Base-by-base conservation (phyloP, 92 coral and sea anemone genomes). In the Actinernus sp. region DNA sequence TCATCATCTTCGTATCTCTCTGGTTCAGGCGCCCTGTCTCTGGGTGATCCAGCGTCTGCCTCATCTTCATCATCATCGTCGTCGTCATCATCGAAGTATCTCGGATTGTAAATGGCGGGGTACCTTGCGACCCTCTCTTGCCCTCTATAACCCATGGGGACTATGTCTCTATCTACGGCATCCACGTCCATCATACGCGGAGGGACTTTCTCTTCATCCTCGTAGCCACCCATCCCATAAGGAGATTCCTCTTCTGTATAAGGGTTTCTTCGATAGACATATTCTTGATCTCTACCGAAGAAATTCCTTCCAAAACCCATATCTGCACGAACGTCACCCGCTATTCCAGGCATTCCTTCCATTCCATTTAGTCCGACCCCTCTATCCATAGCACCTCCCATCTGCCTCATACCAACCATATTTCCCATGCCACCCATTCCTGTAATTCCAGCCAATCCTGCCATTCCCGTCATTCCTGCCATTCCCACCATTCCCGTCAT, bases 81-180 rank as follows among this genome's bases (percentile, higher is more conserved):
- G 4, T 87, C 89, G 2, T 76, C 89, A 37, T 87, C 67, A 57
- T 68, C 85, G 17, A 65, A 79, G 34, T 58, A 41, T 21, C 76
- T 76, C 29, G 67, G 81, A 26, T 69, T 65, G 38, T 68, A 82
- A 39, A 65, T 54, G 18, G 63, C 39, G 45, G 68, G 56, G 43
- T 46, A 55, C 27, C 69, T 60, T 24, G 73, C 61, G 17, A 63
- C 32, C 14, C 49, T 26, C 24, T 33, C 65, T n/a, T 86, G 73
- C 14, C 57, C 75, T 18, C 59, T 58, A 31, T 65, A 63, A 25
- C 82, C 87, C 13, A 61, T 38, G 13, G 96, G 96, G 14, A 90
- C 96, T 6, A 58, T 61, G 63, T 90, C 76, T 51, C 96, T 61
- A 1, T 92, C 88, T 28, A 87, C 92, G 19, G 92, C 92, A 2